Conservation (phyloP, 2,113 vertebrate genomes). For the Panurus biarmicus region DNA sequence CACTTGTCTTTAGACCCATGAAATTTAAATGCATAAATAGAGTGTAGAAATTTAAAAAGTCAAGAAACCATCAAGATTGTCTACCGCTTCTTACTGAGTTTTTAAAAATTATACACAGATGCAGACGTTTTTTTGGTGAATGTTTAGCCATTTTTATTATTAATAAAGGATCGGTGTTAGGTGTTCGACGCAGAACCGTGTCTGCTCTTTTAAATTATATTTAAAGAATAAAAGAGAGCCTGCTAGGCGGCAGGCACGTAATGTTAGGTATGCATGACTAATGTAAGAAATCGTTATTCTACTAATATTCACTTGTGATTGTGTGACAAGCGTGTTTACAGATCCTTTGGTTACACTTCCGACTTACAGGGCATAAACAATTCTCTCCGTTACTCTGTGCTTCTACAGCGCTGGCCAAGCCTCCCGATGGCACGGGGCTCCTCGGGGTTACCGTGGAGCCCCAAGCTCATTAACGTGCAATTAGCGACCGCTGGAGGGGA, state of each 20-base stretch:
- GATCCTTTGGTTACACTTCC: slow-evolving; percentile 84
- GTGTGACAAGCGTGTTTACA: slow-evolving; percentile 96
- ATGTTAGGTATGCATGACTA: slow-evolving; percentile 98
- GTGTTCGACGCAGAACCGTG: slow-evolving; percentile 84
- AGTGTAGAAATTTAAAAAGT: slow-evolving; percentile 77
- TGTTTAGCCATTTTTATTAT: slow-evolving; percentile 93
- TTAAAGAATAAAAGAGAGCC: slow-evolving; percentile 74
- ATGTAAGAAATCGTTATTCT: slow-evolving; percentile 91
- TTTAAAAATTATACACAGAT: slow-evolving; percentile 90
- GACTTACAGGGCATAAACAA: slow-evolving; percentile 81
- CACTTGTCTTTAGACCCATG: slow-evolving; percentile 77
- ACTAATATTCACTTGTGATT: slow-evolving; percentile 94
- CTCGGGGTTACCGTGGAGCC: slow-evolving; percentile 72
- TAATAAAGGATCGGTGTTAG: slow-evolving; percentile 89
- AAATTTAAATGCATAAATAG: slow-evolving; percentile 72
- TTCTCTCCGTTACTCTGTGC: slow-evolving; percentile 77
- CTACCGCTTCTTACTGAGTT: slow-evolving; percentile 81
- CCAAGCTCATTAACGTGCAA: slow-evolving; percentile 67
- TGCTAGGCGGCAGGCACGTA: slow-evolving; percentile 77
- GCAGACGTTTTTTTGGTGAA: slow-evolving; percentile 91
- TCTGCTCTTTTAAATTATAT: slow-evolving; percentile 82
- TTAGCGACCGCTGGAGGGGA: slow-evolving; percentile 61
- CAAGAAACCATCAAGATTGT: slow-evolving; percentile 78
- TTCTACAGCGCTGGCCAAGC: slow-evolving; percentile 58
- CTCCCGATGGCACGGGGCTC: slow-evolving; percentile 66